These are phyloP conservation scores for Eristalis pertinax DNA, from an alignment of 2,888 invertebrate species.

Conservation along the genomic window DNA sequence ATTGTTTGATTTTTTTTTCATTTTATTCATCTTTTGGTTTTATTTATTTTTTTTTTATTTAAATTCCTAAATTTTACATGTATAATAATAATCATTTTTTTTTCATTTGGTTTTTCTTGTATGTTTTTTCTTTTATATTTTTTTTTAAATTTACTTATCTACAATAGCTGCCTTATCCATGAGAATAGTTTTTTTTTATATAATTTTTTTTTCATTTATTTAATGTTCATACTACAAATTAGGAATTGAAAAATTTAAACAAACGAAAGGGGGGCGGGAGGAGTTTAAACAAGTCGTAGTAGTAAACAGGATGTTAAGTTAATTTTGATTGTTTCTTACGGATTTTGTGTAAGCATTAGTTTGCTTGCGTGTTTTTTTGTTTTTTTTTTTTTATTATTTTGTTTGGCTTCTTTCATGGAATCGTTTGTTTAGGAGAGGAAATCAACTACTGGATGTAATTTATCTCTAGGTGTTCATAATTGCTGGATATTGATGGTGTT, in stretches of 20 bases:
- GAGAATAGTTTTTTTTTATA: conserved; percentile 81
- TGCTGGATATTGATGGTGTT: conserved; percentile 45
- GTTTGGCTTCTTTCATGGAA: conserved; percentile 68
- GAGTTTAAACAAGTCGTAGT: neutral
- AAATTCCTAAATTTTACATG: conserved; percentile 67
- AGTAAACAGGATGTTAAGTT: conserved; percentile 72
- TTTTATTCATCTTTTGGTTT: conserved; percentile 62
- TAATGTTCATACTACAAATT: conserved; percentile 60
- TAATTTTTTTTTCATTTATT: conserved; percentile 75
- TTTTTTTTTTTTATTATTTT: neutral
- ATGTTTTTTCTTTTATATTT: conserved; percentile 47
- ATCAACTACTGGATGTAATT: conserved; percentile 60
- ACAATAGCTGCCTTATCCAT: conserved; percentile 82
- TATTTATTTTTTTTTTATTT: conserved; percentile 66
- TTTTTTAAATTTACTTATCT: conserved; percentile 79
- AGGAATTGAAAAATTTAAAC: conserved; percentile 28
- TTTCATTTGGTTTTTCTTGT: conserved; percentile 41
- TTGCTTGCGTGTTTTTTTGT: conserved; percentile 21
- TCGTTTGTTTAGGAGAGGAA: conserved; percentile 41
- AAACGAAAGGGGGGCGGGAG: neutral
- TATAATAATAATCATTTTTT: conserved; percentile 30
- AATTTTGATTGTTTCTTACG: conserved; percentile 60
- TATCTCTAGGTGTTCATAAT: conserved; percentile 47
- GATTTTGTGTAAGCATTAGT: conserved; percentile 11
- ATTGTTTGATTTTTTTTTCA: conserved; percentile 66